phyloP scores from a whole-genome alignment of 2,113 vertebrate genomes.

The Haliaeetus leucogaster region DNA sequence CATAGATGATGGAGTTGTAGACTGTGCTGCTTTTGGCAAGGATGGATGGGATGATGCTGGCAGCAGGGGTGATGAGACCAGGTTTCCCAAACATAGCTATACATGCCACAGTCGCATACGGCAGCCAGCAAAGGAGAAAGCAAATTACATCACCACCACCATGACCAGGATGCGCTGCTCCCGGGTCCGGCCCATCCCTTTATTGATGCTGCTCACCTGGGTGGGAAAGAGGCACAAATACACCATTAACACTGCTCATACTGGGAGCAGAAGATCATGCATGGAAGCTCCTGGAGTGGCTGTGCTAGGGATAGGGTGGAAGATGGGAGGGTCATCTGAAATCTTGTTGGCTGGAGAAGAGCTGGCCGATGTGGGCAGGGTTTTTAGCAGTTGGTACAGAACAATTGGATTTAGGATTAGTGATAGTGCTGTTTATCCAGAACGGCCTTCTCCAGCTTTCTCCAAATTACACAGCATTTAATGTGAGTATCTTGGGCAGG shows the following conservation, averaged over 20 bases:
- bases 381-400: background rate
- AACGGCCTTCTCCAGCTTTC: background rate
- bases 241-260: background rate
- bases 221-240: background rate
- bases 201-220: conserved; percentile 46
- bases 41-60: conserved; percentile 74
- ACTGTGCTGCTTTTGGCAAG: conserved; percentile 80
- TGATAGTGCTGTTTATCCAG: background rate
- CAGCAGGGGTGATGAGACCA: conserved; percentile 67
- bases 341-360: background rate
- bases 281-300: background rate
- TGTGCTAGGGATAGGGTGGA: background rate
- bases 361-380: background rate
- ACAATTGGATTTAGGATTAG: background rate
- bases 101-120: conserved; percentile 73
- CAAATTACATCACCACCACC: conserved; percentile 76
- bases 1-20: conserved; percentile 78
- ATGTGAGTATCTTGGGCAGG: background rate
- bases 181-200: background rate
- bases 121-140: conserved; percentile 82
- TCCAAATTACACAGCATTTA: background rate
- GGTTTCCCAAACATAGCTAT: conserved; percentile 70
- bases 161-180: conserved; percentile 74
- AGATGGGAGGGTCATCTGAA: background rate
- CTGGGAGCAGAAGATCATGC: background rate